A percentile compares a stretch with the other conserved stretches of the same genome.
Conservation (phyloP, 1,140 invertebrate genomes). For the Semibalanus balanoides region DNA sequence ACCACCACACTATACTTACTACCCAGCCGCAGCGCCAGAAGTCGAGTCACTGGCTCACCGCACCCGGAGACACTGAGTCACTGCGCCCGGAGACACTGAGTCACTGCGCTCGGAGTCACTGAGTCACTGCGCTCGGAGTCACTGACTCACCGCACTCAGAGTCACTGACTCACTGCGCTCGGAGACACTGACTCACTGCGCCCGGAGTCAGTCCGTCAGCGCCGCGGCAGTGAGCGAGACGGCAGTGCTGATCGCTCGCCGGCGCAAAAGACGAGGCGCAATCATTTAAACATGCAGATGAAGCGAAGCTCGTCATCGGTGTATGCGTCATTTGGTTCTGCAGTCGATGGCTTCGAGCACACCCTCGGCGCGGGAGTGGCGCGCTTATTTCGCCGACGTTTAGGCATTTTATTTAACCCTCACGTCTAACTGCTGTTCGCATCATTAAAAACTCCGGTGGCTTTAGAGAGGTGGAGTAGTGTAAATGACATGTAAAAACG, state of each 20-base stretch:
- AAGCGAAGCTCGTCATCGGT: not conserved
- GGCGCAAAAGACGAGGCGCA: not conserved
- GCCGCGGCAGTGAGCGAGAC: not conserved
- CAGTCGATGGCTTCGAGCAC: not conserved
- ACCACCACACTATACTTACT: not conserved
- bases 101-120: no score
- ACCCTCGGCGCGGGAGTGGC: not conserved
- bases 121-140: no score
- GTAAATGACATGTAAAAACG: constrained; percentile 2
- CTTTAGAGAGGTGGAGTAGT: not conserved
- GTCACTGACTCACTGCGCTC: no score
- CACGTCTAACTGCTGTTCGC: not conserved
- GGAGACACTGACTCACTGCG: not conserved
- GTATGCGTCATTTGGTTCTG: not conserved
- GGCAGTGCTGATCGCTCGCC: no score
- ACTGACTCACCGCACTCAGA: no score
- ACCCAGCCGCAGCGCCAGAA: not conserved
- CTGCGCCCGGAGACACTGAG: no score
- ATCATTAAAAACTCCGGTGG: not conserved
- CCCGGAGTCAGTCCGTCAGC: not conserved
- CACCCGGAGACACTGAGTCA: no score
- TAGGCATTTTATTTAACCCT: not conserved
- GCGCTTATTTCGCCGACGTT: not conserved
- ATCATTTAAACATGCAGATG: not conserved
- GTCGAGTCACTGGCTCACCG: no score